phyloP scores from a whole-genome alignment of 1,140 invertebrate genomes.

The Aphidius ervi region DNA sequence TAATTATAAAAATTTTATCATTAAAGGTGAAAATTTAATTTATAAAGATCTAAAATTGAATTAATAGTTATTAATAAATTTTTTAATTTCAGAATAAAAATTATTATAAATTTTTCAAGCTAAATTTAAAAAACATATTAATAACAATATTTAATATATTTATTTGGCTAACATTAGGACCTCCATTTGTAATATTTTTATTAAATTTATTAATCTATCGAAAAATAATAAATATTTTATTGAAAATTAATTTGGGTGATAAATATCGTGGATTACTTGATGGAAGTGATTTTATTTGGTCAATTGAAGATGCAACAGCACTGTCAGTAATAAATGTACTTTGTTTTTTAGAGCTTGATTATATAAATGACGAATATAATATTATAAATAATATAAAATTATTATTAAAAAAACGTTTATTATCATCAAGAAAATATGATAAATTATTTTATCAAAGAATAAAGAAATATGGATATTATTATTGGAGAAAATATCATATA shows the following conservation, averaged over 20 bases:
- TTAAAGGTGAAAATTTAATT: no score
- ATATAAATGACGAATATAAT: conserved; percentile 10
- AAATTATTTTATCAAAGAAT: conserved; percentile 50
- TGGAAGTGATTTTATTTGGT: conserved; percentile 55
- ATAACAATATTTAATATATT: conserved; percentile 15
- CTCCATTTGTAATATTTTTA: conserved; percentile 17
- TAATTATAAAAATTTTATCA: no score
- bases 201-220: conserved; percentile 21
- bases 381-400: conserved; percentile 29
- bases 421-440: conserved; percentile 22
- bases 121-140: conserved; percentile 17
- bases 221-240: conserved; percentile 20
- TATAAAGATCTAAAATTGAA: no score
- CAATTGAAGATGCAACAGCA: conserved; percentile 48
- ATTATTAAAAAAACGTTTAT: conserved; percentile 29
- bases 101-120: conserved; percentile 11
- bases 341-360: conserved; percentile 45
- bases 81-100: no score
- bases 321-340: conserved; percentile 50
- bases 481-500: conserved; percentile 45
- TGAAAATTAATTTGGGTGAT: conserved; percentile 27
- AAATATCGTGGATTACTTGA: conserved; percentile 49
- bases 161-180: conserved; percentile 11
- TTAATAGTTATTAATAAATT: no score
- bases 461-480: conserved; percentile 53